Percentiles rank a stretch among this genome's conserved stretches.
Evolutionary conservation across 30 jellyfish, hydroid and myxozoan genomes (phyloP).

Genomic region (Turritopsis rubra): DNA sequence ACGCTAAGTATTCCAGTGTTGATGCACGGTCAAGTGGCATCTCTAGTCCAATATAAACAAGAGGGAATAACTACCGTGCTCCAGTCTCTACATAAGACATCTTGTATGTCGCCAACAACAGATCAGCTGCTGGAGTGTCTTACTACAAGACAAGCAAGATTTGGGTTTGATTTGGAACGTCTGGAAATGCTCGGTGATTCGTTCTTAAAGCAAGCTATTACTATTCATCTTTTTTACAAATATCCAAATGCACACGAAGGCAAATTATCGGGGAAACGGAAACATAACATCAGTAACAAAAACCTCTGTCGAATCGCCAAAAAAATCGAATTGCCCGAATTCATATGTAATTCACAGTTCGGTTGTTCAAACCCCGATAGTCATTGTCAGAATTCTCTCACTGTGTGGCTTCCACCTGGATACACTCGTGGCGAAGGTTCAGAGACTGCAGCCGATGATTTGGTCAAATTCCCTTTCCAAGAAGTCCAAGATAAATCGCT

Average conservation of each 20-base stretch:
- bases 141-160: constrained; percentile 65
- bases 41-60: background rate
- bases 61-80: background rate
- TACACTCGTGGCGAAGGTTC: constrained; percentile 14
- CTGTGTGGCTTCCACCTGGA: constrained; percentile 85
- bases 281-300: constrained; percentile 46
- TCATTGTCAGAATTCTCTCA: constrained; percentile 12
- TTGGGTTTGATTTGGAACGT: constrained; percentile 73
- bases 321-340: constrained; percentile 13
- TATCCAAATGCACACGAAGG: constrained; percentile 66
- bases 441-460: background rate
- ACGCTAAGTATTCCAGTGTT: background rate
- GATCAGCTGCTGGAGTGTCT: constrained; percentile 28
- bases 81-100: background rate
- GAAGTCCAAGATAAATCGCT: constrained; percentile 57
- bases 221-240: constrained; percentile 45
- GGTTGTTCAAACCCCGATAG: constrained; percentile 41
- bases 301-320: constrained; percentile 42
- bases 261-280: constrained; percentile 49
- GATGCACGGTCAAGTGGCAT: background rate
- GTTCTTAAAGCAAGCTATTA: constrained; percentile 59
- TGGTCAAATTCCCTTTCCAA: constrained; percentile 15
- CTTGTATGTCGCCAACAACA: background rate
- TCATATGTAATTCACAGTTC: constrained; percentile 50
- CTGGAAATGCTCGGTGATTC: constrained; percentile 88